phyloP scores from a whole-genome alignment of 2,888 invertebrate species.

The Pollenia amentaria region DNA sequence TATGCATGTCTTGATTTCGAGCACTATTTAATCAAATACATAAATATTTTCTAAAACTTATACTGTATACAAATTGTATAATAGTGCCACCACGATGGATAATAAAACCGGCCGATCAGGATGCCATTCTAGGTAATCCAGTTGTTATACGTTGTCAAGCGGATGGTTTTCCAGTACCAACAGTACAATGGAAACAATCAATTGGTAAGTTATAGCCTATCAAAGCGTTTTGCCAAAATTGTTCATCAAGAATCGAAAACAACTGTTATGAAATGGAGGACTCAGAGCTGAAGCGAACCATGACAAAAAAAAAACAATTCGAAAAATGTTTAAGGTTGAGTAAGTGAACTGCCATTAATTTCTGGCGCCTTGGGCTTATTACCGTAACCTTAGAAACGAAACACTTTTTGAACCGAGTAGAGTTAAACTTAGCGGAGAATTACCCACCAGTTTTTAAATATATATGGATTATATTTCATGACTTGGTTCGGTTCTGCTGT shows the following conservation, averaged over 20 bases:
- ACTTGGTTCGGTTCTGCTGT: too few relatives aligned
- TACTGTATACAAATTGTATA: slow-evolving; percentile 63
- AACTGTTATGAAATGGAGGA: not conserved
- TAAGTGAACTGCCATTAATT: too few relatives aligned
- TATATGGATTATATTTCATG: too few relatives aligned
- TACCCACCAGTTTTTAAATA: too few relatives aligned
- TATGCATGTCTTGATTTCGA: slow-evolving; percentile 63
- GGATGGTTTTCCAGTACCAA: slow-evolving; percentile 90
- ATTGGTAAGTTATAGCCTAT: slow-evolving; percentile 84
- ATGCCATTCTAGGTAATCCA: slow-evolving; percentile 89
- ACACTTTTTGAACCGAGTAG: too few relatives aligned
- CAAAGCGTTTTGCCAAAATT: not conserved
- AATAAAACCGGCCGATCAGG: slow-evolving; percentile 89
- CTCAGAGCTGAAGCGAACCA: not conserved
- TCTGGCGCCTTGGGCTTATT: too few relatives aligned
- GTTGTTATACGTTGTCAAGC: slow-evolving; percentile 90
- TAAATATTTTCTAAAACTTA: slow-evolving; percentile 61
- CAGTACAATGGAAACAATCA: slow-evolving; percentile 86
- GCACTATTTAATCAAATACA: slow-evolving; percentile 51
- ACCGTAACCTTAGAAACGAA: too few relatives aligned
- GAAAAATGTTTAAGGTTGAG: too few relatives aligned
- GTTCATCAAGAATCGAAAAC: too few relatives aligned
- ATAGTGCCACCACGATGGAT: slow-evolving; percentile 92
- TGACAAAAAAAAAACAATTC: too few relatives aligned
- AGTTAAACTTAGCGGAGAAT: too few relatives aligned